phyloP scores from a whole-genome alignment of 1,140 invertebrate genomes.

The Luehdorfia chinensis region DNA sequence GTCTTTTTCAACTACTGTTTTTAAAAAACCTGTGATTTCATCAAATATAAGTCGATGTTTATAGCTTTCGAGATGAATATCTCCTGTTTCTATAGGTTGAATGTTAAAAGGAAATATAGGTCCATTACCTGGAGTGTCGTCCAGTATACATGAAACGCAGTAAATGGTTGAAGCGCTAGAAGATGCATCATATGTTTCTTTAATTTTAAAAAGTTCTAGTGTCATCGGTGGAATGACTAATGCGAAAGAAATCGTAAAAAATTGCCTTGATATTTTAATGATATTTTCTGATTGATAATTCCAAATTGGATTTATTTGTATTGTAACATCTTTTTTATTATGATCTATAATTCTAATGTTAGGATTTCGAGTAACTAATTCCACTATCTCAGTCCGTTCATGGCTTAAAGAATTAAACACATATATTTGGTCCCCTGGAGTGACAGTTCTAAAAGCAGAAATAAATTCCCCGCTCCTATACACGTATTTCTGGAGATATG shows the following conservation, averaged over 20 bases:
- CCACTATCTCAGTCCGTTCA: conserved; percentile 82
- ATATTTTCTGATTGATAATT: conserved; percentile 67
- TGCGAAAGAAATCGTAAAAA: conserved; percentile 85
- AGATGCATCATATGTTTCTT: conserved; percentile 57
- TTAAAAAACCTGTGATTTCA: conserved; percentile 84
- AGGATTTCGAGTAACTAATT: conserved; percentile 80
- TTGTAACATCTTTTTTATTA: conserved; percentile 76
- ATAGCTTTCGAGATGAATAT: conserved; percentile 87
- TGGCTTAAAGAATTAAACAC: conserved; percentile 87
- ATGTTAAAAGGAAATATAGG: conserved; percentile 72
- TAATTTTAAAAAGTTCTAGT: conserved; percentile 80
- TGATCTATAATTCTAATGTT: conserved; percentile 83
- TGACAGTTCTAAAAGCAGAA: conserved; percentile 73
- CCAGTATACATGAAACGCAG: conserved; percentile 78
- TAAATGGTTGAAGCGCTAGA: conserved; percentile 79
- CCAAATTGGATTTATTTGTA: conserved; percentile 88
- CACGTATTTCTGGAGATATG: conserved; percentile 85
- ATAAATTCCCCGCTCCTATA: conserved; percentile 83
- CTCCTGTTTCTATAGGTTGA: conserved; percentile 80
- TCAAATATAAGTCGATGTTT: conserved; percentile 84
- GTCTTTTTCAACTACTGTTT: conserved; percentile 58
- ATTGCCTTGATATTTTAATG: conserved; percentile 77
- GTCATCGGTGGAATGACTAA: conserved; percentile 84
- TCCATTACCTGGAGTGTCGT: conserved; percentile 40
- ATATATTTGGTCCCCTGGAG: conserved; percentile 78